These are phyloP conservation scores for Chaetorhynchus papuensis DNA, from an alignment of 2,113 vertebrate genomes.

Conservation along the genomic window DNA sequence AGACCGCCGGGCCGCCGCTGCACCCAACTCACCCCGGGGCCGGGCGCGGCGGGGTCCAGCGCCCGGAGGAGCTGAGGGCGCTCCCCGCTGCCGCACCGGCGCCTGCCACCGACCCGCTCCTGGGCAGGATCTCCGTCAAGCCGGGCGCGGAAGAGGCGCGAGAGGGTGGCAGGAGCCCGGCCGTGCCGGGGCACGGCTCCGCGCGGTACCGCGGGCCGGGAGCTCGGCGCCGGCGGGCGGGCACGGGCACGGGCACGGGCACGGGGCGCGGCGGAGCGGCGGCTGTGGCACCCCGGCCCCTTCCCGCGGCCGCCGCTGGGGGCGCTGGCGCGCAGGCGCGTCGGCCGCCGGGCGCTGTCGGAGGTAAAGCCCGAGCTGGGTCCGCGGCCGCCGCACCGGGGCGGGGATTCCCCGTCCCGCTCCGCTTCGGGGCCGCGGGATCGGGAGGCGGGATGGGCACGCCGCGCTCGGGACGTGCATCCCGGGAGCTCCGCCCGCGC, in stretches of 20 bases:
- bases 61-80: not conserved
- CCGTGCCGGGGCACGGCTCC: not conserved
- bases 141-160: not conserved
- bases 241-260: no score
- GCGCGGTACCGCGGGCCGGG: no score
- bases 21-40: not conserved
- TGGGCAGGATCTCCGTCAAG: not conserved
- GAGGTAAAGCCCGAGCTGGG: conserved; percentile 39
- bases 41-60: not conserved
- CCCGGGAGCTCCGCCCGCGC: not conserved
- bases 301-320: not conserved
- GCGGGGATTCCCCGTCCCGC: no score
- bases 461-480: not conserved
- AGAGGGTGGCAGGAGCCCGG: not conserved
- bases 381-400: not conserved
- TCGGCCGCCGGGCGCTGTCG: not conserved
- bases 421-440: no score
- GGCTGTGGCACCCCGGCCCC: not conserved
- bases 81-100: not conserved
- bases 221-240: no score
- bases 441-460: no score
- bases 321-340: not conserved
- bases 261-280: not conserved
- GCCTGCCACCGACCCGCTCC: not conserved
- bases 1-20: not conserved